phyloP scores from a whole-genome alignment of 2,113 vertebrate genomes.

The Callopanchax toddi region DNA sequence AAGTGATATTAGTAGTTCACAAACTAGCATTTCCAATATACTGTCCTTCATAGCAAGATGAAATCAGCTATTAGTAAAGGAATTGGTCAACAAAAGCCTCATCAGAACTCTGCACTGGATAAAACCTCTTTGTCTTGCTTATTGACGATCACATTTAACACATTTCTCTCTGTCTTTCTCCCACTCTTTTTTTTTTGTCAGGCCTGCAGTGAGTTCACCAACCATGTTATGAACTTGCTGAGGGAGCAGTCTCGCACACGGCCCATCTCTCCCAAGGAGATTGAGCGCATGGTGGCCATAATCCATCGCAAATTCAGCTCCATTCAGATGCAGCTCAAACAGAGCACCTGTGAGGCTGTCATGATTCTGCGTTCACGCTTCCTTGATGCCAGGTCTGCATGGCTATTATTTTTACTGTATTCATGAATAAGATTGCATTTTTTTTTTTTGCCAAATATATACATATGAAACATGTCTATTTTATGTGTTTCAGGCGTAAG shows the following conservation, averaged over 20 bases:
- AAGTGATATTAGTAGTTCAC: not conserved
- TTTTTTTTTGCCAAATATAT: slow-evolving; percentile 7
- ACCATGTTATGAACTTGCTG: slow-evolving; percentile 90
- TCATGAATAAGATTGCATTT: not conserved
- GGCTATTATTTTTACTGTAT: not conserved
- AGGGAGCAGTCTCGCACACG: slow-evolving; percentile 88
- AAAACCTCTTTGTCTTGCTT: slow-evolving; percentile 17
- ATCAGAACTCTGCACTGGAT: slow-evolving; percentile 17
- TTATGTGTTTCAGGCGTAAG: slow-evolving; percentile 77
- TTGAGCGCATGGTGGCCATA: slow-evolving; percentile 86
- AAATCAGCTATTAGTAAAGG: not conserved
- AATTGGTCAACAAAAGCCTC: not conserved
- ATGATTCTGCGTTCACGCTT: slow-evolving; percentile 87
- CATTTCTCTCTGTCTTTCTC: no score
- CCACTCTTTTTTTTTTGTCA: slow-evolving; percentile 52
- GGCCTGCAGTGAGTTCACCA: slow-evolving; percentile 93
- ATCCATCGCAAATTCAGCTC: slow-evolving; percentile 91
- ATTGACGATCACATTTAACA: slow-evolving; percentile 32
- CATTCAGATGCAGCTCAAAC: slow-evolving; percentile 93
- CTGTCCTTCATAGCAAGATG: not conserved
- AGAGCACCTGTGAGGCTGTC: slow-evolving; percentile 90
- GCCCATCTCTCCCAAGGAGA: slow-evolving; percentile 88
- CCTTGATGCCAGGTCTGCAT: slow-evolving; percentile 84
- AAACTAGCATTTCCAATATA: not conserved
- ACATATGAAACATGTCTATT: slow-evolving; percentile 28